Evolutionary conservation across 2,888 invertebrate species (phyloP).

Genomic region (Diarsia dahlii): DNA sequence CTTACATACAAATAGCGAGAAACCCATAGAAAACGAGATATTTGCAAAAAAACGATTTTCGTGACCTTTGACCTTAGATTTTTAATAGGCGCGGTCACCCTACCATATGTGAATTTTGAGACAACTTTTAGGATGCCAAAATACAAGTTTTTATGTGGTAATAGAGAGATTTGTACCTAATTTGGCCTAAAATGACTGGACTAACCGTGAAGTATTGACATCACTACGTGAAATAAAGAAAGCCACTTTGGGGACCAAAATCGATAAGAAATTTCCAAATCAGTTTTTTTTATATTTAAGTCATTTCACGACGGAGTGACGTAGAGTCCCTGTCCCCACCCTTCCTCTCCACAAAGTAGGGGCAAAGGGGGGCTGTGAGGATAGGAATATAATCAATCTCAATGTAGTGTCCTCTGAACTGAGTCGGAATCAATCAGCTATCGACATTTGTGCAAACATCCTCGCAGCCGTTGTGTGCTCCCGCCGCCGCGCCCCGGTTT

Average conservation of each 20-base stretch:
- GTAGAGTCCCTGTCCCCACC: neutral
- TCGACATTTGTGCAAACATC: slow-evolving; percentile 59
- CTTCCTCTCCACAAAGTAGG: neutral
- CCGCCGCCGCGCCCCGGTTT: neutral
- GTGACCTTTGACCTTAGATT: no score
- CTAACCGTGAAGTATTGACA: neutral
- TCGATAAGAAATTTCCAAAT: neutral
- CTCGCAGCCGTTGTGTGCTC: slow-evolving; percentile 43
- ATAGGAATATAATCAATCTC: slow-evolving; percentile 70
- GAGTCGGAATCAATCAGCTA: slow-evolving; percentile 74
- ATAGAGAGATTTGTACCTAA: no score
- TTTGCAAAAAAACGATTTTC: no score
- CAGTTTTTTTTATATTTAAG: neutral
- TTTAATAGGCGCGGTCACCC: no score
- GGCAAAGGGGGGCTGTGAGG: slow-evolving; percentile 5
- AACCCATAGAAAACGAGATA: no score
- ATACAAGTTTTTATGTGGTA: no score
- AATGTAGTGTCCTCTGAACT: slow-evolving; percentile 66
- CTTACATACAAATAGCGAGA: no score
- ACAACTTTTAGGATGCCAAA: no score
- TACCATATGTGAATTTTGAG: no score
- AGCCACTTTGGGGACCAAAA: neutral
- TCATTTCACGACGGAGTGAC: neutral
- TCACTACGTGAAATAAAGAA: neutral
- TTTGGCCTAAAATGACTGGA: no score